Evolutionary conservation across 2,888 invertebrate species (phyloP).

Genomic region (Drosophila subquinaria): DNA sequence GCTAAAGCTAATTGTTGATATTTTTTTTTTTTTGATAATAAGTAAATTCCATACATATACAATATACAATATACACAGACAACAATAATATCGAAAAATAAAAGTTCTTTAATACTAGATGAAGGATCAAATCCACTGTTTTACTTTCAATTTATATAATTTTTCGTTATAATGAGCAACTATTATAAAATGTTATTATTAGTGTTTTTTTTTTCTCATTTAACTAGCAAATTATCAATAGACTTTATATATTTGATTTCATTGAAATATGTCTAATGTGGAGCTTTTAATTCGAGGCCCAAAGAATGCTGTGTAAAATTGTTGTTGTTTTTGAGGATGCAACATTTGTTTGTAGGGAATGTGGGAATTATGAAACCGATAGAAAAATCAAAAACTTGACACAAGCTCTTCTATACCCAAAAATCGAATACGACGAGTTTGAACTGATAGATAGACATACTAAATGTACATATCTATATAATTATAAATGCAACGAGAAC

Average conservation of each 20-base stretch:
- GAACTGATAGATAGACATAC: slow-evolving; percentile 29
- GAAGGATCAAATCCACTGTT: slow-evolving; percentile 86
- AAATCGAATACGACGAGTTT: slow-evolving; percentile 27
- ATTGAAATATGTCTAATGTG: slow-evolving; percentile 55
- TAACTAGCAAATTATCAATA: slow-evolving; percentile 42
- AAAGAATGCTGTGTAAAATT: slow-evolving; percentile 3
- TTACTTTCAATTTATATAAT: slow-evolving; percentile 83
- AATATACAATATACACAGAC: slow-evolving; percentile 59
- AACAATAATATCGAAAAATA: slow-evolving; percentile 62
- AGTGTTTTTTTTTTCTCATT: slow-evolving; percentile 25
- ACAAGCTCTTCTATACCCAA: slow-evolving; percentile 16
- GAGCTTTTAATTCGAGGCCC: slow-evolving; percentile 9
- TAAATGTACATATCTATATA: slow-evolving; percentile 17
- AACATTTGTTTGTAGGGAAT: slow-evolving; percentile 9
- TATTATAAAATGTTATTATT: slow-evolving; percentile 29
- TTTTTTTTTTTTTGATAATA: slow-evolving; percentile 4
- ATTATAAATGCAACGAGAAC: slow-evolving; percentile 17
- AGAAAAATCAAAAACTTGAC: slow-evolving; percentile 33
- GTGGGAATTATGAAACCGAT: slow-evolving; percentile 41
- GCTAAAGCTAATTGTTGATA: slow-evolving; percentile 28
- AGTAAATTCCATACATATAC: slow-evolving; percentile 65
- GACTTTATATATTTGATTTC: slow-evolving; percentile 22
- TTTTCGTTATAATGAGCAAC: slow-evolving; percentile 51
- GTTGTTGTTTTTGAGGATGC: slow-evolving; percentile 3
- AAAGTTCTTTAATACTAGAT: slow-evolving; percentile 67